Base-by-base conservation (phyloP, 2,888 invertebrate genomes). In the Hydrotaea cyrtoneurina region DNA sequence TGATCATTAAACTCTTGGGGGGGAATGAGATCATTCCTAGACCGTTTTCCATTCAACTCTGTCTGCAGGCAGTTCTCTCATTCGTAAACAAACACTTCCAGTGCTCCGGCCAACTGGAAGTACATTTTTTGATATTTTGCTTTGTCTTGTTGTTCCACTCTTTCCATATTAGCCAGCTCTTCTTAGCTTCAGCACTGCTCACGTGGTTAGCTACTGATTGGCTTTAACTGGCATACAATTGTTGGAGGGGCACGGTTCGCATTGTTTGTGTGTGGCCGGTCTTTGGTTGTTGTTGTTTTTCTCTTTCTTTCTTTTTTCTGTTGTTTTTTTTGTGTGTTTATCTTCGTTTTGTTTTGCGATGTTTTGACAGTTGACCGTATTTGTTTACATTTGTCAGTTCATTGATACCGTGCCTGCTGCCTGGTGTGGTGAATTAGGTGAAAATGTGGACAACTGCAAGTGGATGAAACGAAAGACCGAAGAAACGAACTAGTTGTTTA, bases 71-170 rank as follows among this genome's bases (percentile, higher is more conserved):
- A 31, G 2, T 13, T 10, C 53, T 82, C 84, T 85, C 84, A 82
- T 73, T 85, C 82, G 84, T 85, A 85, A 85, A 85, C 84, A 85
- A 85, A 85, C 26, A 78, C 66, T 78, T 80, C 80, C 82, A 85
- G 50, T 75, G 13, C 8, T 31, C 31, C 7, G 3, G 13, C 57
- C 82, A 78, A 77, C 79, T 84, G 85, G 82, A 86, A 39, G 57
- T 53, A 43, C 74, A 72, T 31, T 76, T 53, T 62, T 17, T 31
- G 10, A 39, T 78, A 53, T 62, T 19, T 55, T 21, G 10, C 73
- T 72, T 72, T 31, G 1, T 39, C 62, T 76, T 66, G 64, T 66
- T 80, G 5, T 21, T 26, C 21, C 23, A 57, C 78, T 71, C 69
- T 17, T 81, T 81, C 36, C 36, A 8, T 31, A 7, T 17, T 19